Conservation (phyloP, 2,888 invertebrate genomes). For the Tetramorium bicarinatum region DNA sequence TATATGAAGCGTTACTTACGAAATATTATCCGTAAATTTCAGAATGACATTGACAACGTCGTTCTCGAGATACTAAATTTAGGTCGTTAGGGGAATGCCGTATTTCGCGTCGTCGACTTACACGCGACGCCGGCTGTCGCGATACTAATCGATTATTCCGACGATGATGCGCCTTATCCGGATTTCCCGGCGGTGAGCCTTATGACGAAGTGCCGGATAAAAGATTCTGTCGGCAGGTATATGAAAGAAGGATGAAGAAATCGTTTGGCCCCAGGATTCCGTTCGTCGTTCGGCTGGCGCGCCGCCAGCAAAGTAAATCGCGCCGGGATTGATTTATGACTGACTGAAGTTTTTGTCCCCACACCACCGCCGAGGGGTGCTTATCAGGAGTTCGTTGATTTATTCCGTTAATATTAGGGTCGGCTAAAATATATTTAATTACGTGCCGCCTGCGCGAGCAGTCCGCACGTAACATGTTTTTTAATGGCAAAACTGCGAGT, state of each 20-base stretch:
- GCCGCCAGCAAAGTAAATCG: conserved; percentile 75
- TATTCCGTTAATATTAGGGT: conserved; percentile 64
- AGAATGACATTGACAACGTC: neutral
- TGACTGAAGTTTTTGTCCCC: conserved; percentile 73
- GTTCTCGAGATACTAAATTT: conserved; percentile 33
- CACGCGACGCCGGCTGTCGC: conserved; percentile 26
- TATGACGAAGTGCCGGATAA: conserved; percentile 68
- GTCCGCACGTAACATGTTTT: conserved; percentile 22
- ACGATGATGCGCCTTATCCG: conserved; percentile 50
- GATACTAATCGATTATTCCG: conserved; percentile 63
- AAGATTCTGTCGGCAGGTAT: conserved; percentile 60
- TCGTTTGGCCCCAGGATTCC: conserved; percentile 70
- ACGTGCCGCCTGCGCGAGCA: conserved; percentile 48
- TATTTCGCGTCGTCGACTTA: conserved; percentile 29
- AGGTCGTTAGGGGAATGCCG: conserved; percentile 21
- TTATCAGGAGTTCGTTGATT: conserved; percentile 72
- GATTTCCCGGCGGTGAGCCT: conserved; percentile 43
- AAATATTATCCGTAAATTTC: conserved; percentile 5
- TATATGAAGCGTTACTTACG: neutral
- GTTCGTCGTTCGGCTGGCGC: conserved; percentile 73
- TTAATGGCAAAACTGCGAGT: conserved; percentile 1
- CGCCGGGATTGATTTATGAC: conserved; percentile 76
- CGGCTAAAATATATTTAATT: conserved; percentile 68
- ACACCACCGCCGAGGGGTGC: conserved; percentile 45
- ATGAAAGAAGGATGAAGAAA: conserved; percentile 75